Evolutionary conservation across 1,140 invertebrate species (phyloP), one percentile per base, ranked within the genome.

Genomic region (Eufriesea mexicana): DNA sequence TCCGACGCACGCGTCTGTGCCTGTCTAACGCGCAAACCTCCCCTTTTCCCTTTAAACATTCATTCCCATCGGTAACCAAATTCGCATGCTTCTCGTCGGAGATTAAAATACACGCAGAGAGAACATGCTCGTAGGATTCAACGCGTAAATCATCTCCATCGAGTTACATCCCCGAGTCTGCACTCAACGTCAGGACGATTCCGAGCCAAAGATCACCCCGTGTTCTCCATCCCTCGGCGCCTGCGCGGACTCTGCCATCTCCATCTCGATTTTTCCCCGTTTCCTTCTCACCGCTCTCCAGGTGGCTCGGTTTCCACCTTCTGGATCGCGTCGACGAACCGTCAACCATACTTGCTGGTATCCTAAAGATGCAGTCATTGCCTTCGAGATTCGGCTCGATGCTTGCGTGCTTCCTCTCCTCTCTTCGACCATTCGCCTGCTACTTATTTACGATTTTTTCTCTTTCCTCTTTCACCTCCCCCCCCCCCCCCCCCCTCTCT

Each of bases 111-210:
- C 35, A 4, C 35, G 35, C 1, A 35, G 35, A 35, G 35, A 35
- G n/a, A n/a, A n/a, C n/a, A n/a, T n/a, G n/a, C n/a, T n/a, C n/a
- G n/a, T n/a, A n/a, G n/a, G n/a, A n/a, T 55, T 8, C 5, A 20
- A 54, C 47, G 51, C 9, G n/a, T 72, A 18, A 35, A 35, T 35
- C 10, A 61, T 57, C 49, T 45, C 42, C 35, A 20, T 62, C 14
- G 28, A 14, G 6, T 16, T 62, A 42, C 64, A 57, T 73, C 54
- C 5, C 12, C 35, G 16, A 73, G 8, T 71, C 54, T 6, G 25
- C 16, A 25, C 57, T 51, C n/a, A 62, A 71, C 66, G 77, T 79
- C n/a, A 61, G 55, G 54, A 59, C 12, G 28, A 61, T 77, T 77
- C 66, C 47, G 49, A 25, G 47, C 12, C 68, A 23, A 59, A 45